phyloP scores from a whole-genome alignment of 2,797 vertebrate species.

The Schizopygopsis pylzovi region DNA sequence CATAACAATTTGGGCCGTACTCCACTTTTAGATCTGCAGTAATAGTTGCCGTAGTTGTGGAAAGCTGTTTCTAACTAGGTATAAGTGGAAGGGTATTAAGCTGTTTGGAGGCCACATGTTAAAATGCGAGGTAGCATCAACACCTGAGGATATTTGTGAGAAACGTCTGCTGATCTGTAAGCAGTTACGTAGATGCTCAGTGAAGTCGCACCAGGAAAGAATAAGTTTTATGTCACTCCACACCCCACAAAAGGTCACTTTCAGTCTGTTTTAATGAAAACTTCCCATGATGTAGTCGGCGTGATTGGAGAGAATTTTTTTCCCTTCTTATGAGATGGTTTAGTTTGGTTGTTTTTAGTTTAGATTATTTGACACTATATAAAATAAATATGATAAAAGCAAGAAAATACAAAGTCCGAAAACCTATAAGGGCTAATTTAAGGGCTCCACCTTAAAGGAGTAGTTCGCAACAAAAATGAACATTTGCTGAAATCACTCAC shows the following conservation, averaged over 20 bases:
- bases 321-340: not conserved
- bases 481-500: not conserved
- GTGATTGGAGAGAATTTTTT: not conserved
- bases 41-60: not conserved
- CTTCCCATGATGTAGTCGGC: not conserved
- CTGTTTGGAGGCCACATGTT: constrained; percentile 34
- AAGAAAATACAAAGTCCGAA: too few species aligned
- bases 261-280: not conserved
- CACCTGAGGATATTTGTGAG: constrained; percentile 21
- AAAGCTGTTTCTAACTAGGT: constrained; percentile 17
- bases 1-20: not conserved
- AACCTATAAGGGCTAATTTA: too few species aligned
- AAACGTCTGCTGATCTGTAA: constrained; percentile 37
- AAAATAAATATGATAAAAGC: not conserved
- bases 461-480: not conserved
- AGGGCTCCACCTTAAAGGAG: not conserved
- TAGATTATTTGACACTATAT: not conserved
- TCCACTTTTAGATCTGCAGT: not conserved
- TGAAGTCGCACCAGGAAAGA: constrained; percentile 9
- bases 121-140: not conserved
- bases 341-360: not conserved
- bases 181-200: constrained; percentile 20
- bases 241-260: constrained; percentile 5
- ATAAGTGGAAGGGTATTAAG: constrained; percentile 18
- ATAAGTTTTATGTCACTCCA: constrained; percentile 19